Percentiles rank a stretch among this genome's conserved stretches.
These are phyloP conservation scores for Alcis repandata DNA, from an alignment of 2,888 invertebrate species.

Conservation along the genomic window DNA sequence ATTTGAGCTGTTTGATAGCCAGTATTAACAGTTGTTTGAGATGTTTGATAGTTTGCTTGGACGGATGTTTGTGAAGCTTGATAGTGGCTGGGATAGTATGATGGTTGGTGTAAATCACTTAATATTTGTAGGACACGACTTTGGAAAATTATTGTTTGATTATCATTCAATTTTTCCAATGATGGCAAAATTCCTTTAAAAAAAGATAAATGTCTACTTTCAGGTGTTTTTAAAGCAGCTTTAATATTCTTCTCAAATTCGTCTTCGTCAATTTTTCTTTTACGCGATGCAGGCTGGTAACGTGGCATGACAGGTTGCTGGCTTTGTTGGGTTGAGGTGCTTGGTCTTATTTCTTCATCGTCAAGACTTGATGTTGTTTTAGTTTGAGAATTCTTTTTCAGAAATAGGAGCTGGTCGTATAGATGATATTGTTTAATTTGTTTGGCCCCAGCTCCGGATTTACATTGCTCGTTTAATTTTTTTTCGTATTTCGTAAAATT, in stretches of 20 bases:
- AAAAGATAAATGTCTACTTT: conserved; percentile 23
- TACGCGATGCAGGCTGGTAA: too few relatives aligned
- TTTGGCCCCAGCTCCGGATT: conserved; percentile 38
- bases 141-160: conserved; percentile 20
- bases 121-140: conserved; percentile 22
- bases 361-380: conserved; percentile 30
- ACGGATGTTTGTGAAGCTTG: conserved; percentile 18
- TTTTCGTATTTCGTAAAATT: conserved; percentile 6
- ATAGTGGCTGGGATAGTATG: conserved; percentile 24
- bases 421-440: conserved; percentile 44
- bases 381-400: conserved; percentile 34
- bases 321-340: conserved; percentile 22
- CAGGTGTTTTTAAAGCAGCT: too few relatives aligned
- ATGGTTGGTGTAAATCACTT: conserved; percentile 24
- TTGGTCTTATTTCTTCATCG: conserved; percentile 22
- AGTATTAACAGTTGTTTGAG: conserved; percentile 16
- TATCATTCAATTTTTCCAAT: conserved; percentile 21
- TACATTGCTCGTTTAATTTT: conserved; percentile 27
- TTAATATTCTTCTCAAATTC: too few relatives aligned
- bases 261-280: too few relatives aligned
- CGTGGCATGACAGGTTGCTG: too few relatives aligned
- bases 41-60: conserved; percentile 14
- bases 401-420: conserved; percentile 20
- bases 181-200: conserved; percentile 20
- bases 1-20: conserved; percentile 16